phyloP scores from a whole-genome alignment of 2,797 vertebrate species.

The Notamacropus eugenii region DNA sequence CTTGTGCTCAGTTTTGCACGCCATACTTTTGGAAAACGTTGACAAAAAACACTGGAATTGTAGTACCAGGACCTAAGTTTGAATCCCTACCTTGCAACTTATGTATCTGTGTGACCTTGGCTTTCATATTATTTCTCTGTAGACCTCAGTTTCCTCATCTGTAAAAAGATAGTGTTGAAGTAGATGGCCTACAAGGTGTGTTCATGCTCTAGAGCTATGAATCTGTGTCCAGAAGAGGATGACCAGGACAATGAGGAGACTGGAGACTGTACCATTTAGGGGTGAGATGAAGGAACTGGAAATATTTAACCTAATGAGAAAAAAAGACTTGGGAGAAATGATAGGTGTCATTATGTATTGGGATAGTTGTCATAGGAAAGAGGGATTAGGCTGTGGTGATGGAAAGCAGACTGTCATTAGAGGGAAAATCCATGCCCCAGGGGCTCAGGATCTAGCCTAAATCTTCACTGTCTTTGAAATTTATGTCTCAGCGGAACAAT shows the following conservation, averaged over 20 bases:
- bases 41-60: background rate
- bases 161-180: background rate
- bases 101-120: background rate
- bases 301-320: background rate
- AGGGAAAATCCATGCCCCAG: background rate
- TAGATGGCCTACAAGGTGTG: background rate
- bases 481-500: background rate
- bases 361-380: background rate
- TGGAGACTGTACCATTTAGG: background rate
- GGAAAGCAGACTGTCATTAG: background rate
- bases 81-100: background rate
- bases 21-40: background rate
- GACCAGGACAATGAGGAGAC: background rate
- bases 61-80: background rate
- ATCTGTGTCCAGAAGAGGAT: background rate
- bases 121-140: background rate
- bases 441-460: background rate
- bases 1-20: background rate
- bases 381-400: background rate
- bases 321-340: background rate
- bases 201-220: background rate
- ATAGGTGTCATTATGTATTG: background rate
- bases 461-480: background rate
- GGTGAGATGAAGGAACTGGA: background rate
- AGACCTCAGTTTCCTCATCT: background rate